phyloP scores from a whole-genome alignment of 2,888 invertebrate species.

The Drosophila subquinaria region DNA sequence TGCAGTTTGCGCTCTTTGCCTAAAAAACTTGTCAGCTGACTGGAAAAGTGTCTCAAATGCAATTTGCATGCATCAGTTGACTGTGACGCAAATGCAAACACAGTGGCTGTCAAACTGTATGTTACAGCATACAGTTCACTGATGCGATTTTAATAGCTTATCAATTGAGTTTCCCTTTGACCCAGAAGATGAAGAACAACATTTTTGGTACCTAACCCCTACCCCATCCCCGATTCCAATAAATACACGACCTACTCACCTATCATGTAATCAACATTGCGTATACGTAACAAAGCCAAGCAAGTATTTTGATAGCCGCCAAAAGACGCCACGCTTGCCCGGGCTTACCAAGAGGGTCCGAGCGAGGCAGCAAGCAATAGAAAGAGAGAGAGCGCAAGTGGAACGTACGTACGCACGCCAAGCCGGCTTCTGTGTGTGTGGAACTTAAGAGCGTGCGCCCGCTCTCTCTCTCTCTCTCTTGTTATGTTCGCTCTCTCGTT shows the following conservation, averaged over 20 bases:
- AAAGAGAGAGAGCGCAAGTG: conserved; percentile 17
- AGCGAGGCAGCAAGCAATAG: conserved; percentile 5
- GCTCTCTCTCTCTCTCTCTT: background rate
- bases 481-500: background rate
- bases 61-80: conserved; percentile 63
- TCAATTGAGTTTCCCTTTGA: conserved; percentile 60
- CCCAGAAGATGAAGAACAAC: conserved; percentile 45
- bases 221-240: background rate
- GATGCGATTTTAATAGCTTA: conserved; percentile 44
- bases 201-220: background rate
- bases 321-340: conserved; percentile 56
- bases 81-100: conserved; percentile 62
- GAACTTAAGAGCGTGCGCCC: conserved; percentile 52
- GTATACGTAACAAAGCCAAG: conserved; percentile 66
- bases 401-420: conserved; percentile 41
- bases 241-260: conserved; percentile 70
- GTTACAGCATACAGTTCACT: background rate
- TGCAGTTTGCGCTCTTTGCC: conserved; percentile 18
- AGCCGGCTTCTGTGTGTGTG: conserved; percentile 58
- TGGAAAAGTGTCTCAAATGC: conserved; percentile 30
- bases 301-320: conserved; percentile 43
- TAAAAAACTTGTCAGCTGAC: conserved; percentile 53
- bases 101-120: conserved; percentile 54
- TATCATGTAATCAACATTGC: conserved; percentile 66
- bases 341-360: conserved; percentile 29